phyloP scores from a whole-genome alignment of 2,797 vertebrate genomes.

The Darevskia nairensis region DNA sequence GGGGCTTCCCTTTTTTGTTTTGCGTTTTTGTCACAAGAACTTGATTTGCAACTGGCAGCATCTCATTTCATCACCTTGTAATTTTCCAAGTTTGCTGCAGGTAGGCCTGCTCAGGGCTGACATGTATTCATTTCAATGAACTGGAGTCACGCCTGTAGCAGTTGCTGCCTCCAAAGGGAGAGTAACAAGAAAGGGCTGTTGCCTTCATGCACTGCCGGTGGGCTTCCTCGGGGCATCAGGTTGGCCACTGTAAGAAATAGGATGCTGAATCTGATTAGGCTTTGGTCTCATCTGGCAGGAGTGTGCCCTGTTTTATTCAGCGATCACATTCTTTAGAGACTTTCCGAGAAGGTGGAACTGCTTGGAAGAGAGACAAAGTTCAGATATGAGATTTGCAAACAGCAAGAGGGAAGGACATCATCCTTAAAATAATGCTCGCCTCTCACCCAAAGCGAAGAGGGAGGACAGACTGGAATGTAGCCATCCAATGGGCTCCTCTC shows the following conservation, averaged over 20 bases:
- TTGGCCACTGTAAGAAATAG: background rate
- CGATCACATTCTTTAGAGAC: background rate
- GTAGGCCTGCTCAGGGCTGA: background rate
- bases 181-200: background rate
- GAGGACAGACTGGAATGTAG: background rate
- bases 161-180: background rate
- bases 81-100: background rate
- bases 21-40: background rate
- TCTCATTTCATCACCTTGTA: background rate
- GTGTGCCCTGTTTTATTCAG: background rate
- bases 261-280: background rate
- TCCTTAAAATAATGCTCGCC: background rate
- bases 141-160: background rate
- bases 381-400: background rate
- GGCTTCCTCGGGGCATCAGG: background rate
- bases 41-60: background rate
- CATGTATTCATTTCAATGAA: background rate
- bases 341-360: background rate
- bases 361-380: background rate
- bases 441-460: background rate
- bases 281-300: background rate
- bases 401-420: background rate
- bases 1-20: background rate
- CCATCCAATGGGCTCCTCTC: background rate
- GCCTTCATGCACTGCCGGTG: background rate